Base-by-base conservation (phyloP, 1,140 invertebrate genomes). In the Panonychus citri region DNA sequence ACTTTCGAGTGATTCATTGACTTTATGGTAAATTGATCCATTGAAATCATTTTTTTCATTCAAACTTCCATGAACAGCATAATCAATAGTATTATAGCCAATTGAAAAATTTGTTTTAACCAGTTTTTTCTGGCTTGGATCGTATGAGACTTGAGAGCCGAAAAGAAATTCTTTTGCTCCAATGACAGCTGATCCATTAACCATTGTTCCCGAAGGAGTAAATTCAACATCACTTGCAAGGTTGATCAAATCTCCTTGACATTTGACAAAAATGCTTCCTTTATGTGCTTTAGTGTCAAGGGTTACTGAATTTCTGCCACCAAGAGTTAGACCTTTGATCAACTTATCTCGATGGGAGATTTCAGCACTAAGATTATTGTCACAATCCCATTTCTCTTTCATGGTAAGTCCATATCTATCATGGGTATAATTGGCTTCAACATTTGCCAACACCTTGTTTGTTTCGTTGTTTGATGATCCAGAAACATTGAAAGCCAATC, bases 351-450 rank as follows among this genome's bases (percentile, higher is more conserved):
- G 80, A 58, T 95, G 75, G 40, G 84, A 80, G 52, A 96, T 74
- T 71, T 96, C 91, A 57, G 89, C 88, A 59, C 79, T 80, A 30
- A 99, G 74, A 28, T 83, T 83, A 73, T 98, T 98, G 67, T 96
- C 88, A 42, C 94, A 98, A 70, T 88, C 97, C 94, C 93, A 98
- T 70, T 91, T 97, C 71, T 99, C 94, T 59, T 85, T 84, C 66
- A 98, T 85, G 50, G 88, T 93, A 21, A 97, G 67, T 75, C 87
- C 89, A 72, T 90, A 85, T 64, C 94, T 86, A 65, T 82, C 82
- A 61, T 87, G 76, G 68, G 83, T 87, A 71, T 95, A 94, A 74
- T 94, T 95, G 30, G 87, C 91, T 71, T 94, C 88, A 64, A 96
- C 76, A 56, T 78, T 83, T 53, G 86, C 90, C 64, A 82, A 80